These are phyloP conservation scores for Tachina lurida DNA, from an alignment of 2,888 invertebrate genomes.

Conservation along the genomic window DNA sequence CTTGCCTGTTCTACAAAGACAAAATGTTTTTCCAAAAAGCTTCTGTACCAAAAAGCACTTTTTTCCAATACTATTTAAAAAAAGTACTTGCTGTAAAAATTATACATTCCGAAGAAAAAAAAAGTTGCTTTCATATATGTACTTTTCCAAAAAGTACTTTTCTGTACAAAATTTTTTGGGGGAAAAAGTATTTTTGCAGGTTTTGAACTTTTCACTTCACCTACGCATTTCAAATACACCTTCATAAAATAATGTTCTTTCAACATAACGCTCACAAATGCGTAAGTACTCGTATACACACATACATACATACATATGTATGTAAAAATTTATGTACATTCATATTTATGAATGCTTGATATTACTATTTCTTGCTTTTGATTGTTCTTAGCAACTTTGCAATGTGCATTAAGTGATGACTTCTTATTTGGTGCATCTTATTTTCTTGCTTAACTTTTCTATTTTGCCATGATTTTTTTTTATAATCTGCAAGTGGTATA, in stretches of 20 bases:
- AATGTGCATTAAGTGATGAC: constrained; percentile 56
- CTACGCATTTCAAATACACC: constrained; percentile 6
- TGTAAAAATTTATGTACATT: neutral
- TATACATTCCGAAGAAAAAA: too few species aligned
- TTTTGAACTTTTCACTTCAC: neutral
- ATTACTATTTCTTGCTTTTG: constrained; percentile 37
- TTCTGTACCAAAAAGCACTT: too few species aligned
- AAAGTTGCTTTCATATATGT: too few species aligned
- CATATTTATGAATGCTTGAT: neutral
- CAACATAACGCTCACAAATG: neutral
- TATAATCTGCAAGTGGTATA: constrained; percentile 15
- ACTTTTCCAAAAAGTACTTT: too few species aligned
- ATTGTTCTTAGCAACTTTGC: constrained; percentile 58
- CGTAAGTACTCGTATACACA: neutral
- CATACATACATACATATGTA: too few species aligned
- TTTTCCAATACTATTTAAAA: too few species aligned
- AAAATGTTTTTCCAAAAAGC: too few species aligned
- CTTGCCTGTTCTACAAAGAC: too few species aligned
- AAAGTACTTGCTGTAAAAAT: too few species aligned
- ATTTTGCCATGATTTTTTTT: neutral
- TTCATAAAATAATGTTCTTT: neutral
- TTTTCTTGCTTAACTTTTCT: constrained; percentile 23
- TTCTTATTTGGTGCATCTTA: constrained; percentile 32
- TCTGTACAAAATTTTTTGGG: too few species aligned
- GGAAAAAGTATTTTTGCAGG: neutral